Evolutionary conservation across 2,113 vertebrate species (phyloP), one percentile per base, ranked within the genome.

Genomic region (Rhegmatorhina hoffmannsi): DNA sequence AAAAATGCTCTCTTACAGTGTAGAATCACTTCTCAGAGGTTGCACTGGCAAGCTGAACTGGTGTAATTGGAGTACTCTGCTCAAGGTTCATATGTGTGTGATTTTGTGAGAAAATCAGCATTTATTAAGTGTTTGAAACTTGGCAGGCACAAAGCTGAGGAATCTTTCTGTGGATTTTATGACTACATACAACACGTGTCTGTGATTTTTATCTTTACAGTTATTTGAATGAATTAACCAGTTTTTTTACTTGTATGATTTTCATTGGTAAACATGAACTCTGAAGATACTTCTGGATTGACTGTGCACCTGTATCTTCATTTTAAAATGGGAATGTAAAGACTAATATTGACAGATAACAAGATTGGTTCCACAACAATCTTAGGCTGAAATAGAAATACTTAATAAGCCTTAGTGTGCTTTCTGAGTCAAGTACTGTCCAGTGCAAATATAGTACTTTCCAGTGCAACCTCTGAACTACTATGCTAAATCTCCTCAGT

Each of bases 391-490:
- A 90, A 31, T 15, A 40, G 46, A 88, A 95, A 53, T 85, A 79
- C 79, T 90, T 70, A 17, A 74, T 59, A 50, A 81, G 40, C 78
- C 49, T 79, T 4, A 31, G 11, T 63, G 75, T 89, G 72, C 77
- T 76, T 87, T 73, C 20, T 24, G 91, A 87, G 43, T 91, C 56
- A 75, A 62, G n/a, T 76, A 46, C 76, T 77, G 34, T 69, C 6
- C 43, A 55, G 69, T 94, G 72, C 64, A 87, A 73, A 89, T 85
- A 43, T 1, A 75, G 20, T 84, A 79, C 84, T 97, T 97, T 90
- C 96, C 97, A 97, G 95, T 98, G 97, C 98, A 98, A 96, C 97
- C 95, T 92, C 97, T 74, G 53, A 97, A 97, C 84, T 93, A 97
- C 97, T 96, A 16, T 94, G 97, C 97, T 97, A 47, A 97, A 91